Conservation (phyloP, 2,888 invertebrate genomes). For the Nomada hirtipes region DNA sequence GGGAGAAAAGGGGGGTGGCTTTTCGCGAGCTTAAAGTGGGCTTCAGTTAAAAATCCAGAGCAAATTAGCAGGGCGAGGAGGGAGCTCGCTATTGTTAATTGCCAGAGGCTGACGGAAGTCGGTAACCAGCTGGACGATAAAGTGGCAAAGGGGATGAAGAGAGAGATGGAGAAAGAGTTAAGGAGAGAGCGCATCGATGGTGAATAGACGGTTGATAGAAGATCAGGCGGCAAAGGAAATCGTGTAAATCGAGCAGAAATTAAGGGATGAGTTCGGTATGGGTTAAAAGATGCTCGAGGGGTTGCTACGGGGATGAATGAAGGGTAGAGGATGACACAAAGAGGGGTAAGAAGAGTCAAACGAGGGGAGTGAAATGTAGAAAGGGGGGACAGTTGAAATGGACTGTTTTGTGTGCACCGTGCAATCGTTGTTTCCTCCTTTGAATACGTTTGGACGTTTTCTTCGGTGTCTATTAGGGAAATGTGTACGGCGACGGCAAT, state of each 20-base stretch:
- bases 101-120: slow-evolving; percentile 44
- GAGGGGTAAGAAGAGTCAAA: background rate
- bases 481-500: no score
- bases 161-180: background rate
- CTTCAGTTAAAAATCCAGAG: slow-evolving; percentile 69
- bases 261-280: background rate
- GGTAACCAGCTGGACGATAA: slow-evolving; percentile 29
- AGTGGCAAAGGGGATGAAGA: slow-evolving; percentile 30
- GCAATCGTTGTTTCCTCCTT: slow-evolving; percentile 11
- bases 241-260: slow-evolving; percentile 23
- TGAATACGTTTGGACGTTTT: background rate
- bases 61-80: slow-evolving; percentile 67
- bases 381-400: background rate
- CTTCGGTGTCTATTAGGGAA: slow-evolving; percentile 14
- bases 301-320: slow-evolving; percentile 8
- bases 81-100: slow-evolving; percentile 69
- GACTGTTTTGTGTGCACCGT: background rate
- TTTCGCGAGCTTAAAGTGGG: slow-evolving; percentile 52
- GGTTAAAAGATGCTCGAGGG: slow-evolving; percentile 3
- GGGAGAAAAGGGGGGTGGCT: background rate
- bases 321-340: background rate
- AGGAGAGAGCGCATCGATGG: background rate
- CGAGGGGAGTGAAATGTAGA: background rate
- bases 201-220: background rate
- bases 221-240: slow-evolving; percentile 3